Base-by-base conservation (phyloP, 92 coral and sea anemone species). In the Anthopleura xanthogrammica region DNA sequence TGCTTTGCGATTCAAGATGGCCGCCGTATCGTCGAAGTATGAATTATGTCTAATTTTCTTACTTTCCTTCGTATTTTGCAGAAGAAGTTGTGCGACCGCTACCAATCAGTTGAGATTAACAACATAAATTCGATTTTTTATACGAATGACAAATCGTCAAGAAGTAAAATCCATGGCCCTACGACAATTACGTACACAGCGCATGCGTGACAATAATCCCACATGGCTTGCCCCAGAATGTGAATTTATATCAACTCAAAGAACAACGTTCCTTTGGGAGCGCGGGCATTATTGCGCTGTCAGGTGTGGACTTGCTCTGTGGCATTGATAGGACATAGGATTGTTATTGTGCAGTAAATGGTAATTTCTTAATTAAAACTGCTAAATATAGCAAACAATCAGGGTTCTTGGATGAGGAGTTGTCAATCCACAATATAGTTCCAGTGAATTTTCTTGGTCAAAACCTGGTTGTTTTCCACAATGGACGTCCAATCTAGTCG, bases 31-130 rank as follows among this genome's bases (percentile, higher is more conserved):
- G 19, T 36, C 16, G 6, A 73, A 46, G 13, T 48, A 16, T 16
- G 39, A 19, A 36, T 0, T 77, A 1, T 77, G 29, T 77, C 42
- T 46, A 16, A 64, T 64, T 16, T 8, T 12, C 8, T 42, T 19
- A 1, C 48, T 41, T 43, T 68, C 5, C 17, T 48, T 17, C 41
- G 29, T 80, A 22, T n/a, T 14, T 54, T 81, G 55, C 88, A 85
- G 88, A 85, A 29, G 88, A 85, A 79, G 88, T 85, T 68, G 88
- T 85, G 55, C 78, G 88, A 41, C 88, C 88, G n/a, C 29, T 85
- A 55, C 88, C 83, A n/a, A n/a, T 22, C 43, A 85, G 88, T 82
- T 85, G 88, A 85, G 58, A 70, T 13, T 12, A 14, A 16, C 41
- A 80, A 48, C 23, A 46, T 39, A 41, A 20, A 62, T 64, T 80